Evolutionary conservation across 2,113 vertebrate species (phyloP).

Genomic region (Notechis scutatus): DNA sequence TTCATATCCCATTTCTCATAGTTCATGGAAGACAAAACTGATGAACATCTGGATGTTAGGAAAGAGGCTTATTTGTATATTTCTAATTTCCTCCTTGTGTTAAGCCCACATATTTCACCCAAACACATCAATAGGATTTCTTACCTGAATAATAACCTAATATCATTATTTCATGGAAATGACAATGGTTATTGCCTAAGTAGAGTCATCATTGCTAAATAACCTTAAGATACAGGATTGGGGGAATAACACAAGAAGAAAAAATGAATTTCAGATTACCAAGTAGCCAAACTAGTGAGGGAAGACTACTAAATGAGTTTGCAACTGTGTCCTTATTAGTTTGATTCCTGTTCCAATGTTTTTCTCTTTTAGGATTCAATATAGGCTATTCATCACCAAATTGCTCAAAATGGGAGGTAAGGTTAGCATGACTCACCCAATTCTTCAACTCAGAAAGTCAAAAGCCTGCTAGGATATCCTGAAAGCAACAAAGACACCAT

Average conservation of each 20-base stretch:
- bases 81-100: too few species aligned
- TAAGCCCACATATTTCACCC: not conserved
- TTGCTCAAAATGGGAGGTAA: not conserved
- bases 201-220: not conserved
- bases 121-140: not conserved
- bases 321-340: too few species aligned
- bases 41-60: not conserved
- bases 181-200: not conserved
- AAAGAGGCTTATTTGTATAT: not conserved
- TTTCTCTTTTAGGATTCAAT: not conserved
- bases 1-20: not conserved
- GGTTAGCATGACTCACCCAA: not conserved
- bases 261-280: not conserved
- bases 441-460: not conserved
- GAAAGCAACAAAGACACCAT: not conserved
- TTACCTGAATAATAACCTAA: not conserved
- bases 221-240: not conserved
- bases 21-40: not conserved
- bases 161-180: not conserved
- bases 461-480: not conserved
- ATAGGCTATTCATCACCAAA: not conserved
- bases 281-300: not conserved
- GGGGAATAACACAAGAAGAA: not conserved
- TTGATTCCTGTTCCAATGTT: not conserved
- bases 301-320: not conserved